These are phyloP conservation scores for Drosophila formosana DNA, from an alignment of 2,888 invertebrate species.

Conservation along the genomic window DNA sequence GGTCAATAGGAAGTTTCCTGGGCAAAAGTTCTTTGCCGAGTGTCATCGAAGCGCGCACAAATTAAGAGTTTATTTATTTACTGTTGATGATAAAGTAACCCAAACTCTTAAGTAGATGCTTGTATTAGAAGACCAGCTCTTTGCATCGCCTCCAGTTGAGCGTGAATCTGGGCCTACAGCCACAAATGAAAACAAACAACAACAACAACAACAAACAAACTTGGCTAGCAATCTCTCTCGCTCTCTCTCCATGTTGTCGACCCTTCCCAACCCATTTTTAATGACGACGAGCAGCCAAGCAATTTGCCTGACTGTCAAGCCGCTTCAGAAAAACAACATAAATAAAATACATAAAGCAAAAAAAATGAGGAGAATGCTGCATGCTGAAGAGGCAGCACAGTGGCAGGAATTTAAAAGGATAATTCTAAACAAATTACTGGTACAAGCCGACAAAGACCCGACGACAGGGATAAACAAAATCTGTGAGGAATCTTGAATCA, in stretches of 20 bases:
- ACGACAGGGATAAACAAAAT: slow-evolving; percentile 32
- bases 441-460: slow-evolving; percentile 36
- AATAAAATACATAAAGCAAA: not conserved
- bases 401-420: slow-evolving; percentile 72
- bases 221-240: not conserved
- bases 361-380: not conserved
- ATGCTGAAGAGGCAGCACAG: slow-evolving; percentile 34
- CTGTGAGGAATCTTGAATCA: slow-evolving; percentile 22
- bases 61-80: slow-evolving; percentile 76
- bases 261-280: slow-evolving; percentile 14
- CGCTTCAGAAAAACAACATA: slow-evolving; percentile 9
- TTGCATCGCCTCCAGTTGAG: slow-evolving; percentile 54
- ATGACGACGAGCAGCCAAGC: slow-evolving; percentile 61
- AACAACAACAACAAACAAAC: slow-evolving; percentile 5
- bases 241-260: not conserved
- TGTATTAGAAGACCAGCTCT: slow-evolving; percentile 27
- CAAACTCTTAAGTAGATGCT: slow-evolving; percentile 11
- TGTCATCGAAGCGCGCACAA: slow-evolving; percentile 59
- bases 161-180: slow-evolving; percentile 45
- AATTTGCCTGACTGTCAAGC: slow-evolving; percentile 65
- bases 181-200: slow-evolving; percentile 13
- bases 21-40: slow-evolving; percentile 23
- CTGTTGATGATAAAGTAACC: slow-evolving; percentile 40
- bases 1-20: slow-evolving; percentile 33
- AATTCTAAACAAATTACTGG: slow-evolving; percentile 75